Percentiles rank a stretch among this genome's conserved stretches.
These are phyloP conservation scores for Axea sp. DNA, from an alignment of 2,888 invertebrate genomes.

Conservation along the genomic window DNA sequence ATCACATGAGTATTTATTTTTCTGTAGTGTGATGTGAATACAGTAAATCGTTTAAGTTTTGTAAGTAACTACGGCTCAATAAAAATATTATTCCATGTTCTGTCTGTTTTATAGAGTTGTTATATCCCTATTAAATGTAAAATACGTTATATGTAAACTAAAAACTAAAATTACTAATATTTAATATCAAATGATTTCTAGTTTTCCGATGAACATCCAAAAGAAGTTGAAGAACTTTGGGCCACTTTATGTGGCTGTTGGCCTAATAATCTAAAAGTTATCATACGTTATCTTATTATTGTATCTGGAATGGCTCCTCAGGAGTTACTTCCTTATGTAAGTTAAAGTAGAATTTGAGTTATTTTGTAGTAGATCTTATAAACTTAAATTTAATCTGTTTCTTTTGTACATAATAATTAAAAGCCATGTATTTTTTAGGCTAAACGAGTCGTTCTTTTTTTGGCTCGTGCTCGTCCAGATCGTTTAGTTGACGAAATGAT, in stretches of 20 bases:
- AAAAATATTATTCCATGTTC: conserved; percentile 14
- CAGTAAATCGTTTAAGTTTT: conserved; percentile 49
- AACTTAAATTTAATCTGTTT: too few relatives aligned
- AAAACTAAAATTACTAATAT: too few relatives aligned
- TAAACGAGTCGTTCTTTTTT: conserved; percentile 95
- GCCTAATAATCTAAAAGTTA: conserved; percentile 98
- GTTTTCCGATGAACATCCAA: conserved; percentile 97
- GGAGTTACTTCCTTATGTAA: conserved; percentile 94
- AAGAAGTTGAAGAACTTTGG: conserved; percentile 98
- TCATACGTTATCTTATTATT: conserved; percentile 93
- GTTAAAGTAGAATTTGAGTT: too few relatives aligned
- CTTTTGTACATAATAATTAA: too few relatives aligned
- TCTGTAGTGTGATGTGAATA: conserved; percentile 57
- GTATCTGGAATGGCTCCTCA: conserved; percentile 98
- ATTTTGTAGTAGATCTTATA: too few relatives aligned
- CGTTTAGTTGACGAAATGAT: conserved; percentile 97
- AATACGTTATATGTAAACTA: too few relatives aligned
- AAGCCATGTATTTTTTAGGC: conserved; percentile 85
- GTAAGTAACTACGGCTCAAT: conserved; percentile 43
- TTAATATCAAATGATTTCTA: conserved; percentile 74
- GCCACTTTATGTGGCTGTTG: conserved; percentile 96
- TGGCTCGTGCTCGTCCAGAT: conserved; percentile 95
- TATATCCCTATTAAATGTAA: too few relatives aligned
- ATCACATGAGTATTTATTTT: conserved; percentile 39
- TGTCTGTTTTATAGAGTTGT: conserved; percentile 8